Evolutionary conservation across 2,888 invertebrate species (phyloP).

Genomic region (Helobdella robusta): DNA sequence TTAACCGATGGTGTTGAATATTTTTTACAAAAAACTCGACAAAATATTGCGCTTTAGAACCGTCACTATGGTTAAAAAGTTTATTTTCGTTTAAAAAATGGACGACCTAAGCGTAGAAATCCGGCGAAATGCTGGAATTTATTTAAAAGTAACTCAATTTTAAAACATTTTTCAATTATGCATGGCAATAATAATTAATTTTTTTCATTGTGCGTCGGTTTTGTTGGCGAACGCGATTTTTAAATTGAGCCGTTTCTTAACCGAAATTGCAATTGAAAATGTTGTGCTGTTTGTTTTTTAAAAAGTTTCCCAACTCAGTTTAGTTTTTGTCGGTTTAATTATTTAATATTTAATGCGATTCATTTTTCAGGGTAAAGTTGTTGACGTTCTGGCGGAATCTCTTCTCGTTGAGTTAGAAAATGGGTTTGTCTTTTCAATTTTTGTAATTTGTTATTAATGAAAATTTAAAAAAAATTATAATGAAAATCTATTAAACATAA

Average conservation of each 20-base stretch:
- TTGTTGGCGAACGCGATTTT: too few species aligned
- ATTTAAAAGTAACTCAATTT: slow-evolving; percentile 25
- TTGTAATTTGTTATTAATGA: too few species aligned
- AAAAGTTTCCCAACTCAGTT: too few species aligned
- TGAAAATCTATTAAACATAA: too few species aligned
- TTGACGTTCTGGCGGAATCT: slow-evolving; percentile 19
- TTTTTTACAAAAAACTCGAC: background rate
- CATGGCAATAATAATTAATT: too few species aligned
- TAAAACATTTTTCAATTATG: too few species aligned
- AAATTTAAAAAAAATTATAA: background rate
- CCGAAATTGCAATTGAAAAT: too few species aligned
- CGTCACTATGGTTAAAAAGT: slow-evolving; percentile 25
- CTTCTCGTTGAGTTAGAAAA: slow-evolving; percentile 23
- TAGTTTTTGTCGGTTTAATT: too few species aligned
- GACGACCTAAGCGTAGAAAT: slow-evolving; percentile 28
- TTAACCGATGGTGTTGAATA: background rate
- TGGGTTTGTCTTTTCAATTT: slow-evolving; percentile 11
- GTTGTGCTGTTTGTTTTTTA: too few species aligned
- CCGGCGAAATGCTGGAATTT: slow-evolving; percentile 24
- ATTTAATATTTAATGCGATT: background rate
- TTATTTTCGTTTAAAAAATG: slow-evolving; percentile 25
- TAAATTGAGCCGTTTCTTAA: too few species aligned
- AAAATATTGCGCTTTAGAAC: slow-evolving; percentile 11
- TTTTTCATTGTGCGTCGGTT: too few species aligned
- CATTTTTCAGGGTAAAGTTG: slow-evolving; percentile 10